A percentile compares a stretch with the other conserved stretches of the same genome.
These are phyloP conservation scores for Zygaena filipendulae DNA, from an alignment of 2,888 invertebrate genomes.

Conservation along the genomic window DNA sequence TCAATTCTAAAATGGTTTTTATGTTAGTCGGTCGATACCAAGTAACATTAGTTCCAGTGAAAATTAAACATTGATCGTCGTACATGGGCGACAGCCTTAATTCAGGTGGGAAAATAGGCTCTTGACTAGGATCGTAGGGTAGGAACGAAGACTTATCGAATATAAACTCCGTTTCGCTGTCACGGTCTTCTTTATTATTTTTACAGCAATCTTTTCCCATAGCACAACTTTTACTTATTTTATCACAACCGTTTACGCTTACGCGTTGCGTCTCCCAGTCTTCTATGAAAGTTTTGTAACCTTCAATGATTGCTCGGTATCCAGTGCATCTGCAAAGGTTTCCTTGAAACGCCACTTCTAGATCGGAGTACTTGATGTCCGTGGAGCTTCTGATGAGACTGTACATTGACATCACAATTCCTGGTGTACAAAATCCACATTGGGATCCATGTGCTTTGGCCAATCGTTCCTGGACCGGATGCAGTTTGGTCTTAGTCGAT, in stretches of 20 bases:
- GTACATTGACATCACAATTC: constrained; percentile 94
- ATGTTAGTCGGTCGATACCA: constrained; percentile 79
- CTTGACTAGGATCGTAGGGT: constrained; percentile 79
- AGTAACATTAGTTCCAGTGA: constrained; percentile 63
- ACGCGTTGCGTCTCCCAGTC: constrained; percentile 70
- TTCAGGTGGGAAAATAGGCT: constrained; percentile 88
- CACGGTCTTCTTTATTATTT: constrained; percentile 37
- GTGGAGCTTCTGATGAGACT: constrained; percentile 72
- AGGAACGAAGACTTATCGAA: constrained; percentile 72
- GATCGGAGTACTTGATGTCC: constrained; percentile 63
- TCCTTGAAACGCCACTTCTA: constrained; percentile 82
- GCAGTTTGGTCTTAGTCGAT: constrained; percentile 75
- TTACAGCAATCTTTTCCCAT: constrained; percentile 76
- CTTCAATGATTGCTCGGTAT: constrained; percentile 87
- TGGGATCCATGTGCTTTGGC: constrained; percentile 89
- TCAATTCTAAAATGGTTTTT: constrained; percentile 70
- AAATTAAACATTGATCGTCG: constrained; percentile 63
- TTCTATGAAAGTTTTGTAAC: constrained; percentile 80
- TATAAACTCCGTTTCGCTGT: constrained; percentile 60
- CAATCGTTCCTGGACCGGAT: constrained; percentile 84
- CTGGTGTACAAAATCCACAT: constrained; percentile 91
- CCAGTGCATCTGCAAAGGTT: constrained; percentile 87
- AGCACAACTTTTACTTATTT: constrained; percentile 52
- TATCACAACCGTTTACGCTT: constrained; percentile 18
- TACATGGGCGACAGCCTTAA: constrained; percentile 70